phyloP scores from a whole-genome alignment of 2,797 vertebrate species.

The Eutrigla gurnardus region DNA sequence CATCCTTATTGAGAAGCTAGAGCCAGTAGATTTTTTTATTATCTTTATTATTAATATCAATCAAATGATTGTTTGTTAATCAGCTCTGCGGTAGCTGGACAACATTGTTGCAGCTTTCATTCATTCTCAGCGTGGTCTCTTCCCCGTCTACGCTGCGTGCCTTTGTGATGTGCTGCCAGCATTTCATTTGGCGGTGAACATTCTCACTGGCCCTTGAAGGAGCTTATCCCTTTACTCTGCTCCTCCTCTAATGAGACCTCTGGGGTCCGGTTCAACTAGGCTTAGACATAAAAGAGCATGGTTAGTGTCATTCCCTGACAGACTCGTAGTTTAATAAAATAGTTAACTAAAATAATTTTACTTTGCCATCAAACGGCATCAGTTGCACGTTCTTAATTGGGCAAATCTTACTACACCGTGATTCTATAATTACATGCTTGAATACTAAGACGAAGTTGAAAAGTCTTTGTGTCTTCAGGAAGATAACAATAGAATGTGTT shows the following conservation, averaged over 20 bases:
- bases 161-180: conserved; percentile 66
- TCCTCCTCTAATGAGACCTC: conserved; percentile 79
- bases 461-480: conserved; percentile 37
- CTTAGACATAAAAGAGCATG: conserved; percentile 63
- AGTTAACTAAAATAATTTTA: conserved; percentile 13
- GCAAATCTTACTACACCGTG: conserved; percentile 26
- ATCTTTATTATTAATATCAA: not conserved
- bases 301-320: conserved; percentile 55
- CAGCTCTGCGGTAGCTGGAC: conserved; percentile 19
- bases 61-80: conserved; percentile 1
- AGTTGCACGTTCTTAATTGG: conserved; percentile 42
- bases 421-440: conserved; percentile 62
- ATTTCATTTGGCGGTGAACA: conserved; percentile 53
- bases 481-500: conserved; percentile 59
- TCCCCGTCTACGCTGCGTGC: conserved; percentile 13
- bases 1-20: not conserved
- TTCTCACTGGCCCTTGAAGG: conserved; percentile 75
- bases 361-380: conserved; percentile 35
- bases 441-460: conserved; percentile 48
- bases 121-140: conserved; percentile 23
- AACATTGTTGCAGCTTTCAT: conserved; percentile 7
- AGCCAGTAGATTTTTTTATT: not conserved
- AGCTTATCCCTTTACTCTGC: conserved; percentile 61
- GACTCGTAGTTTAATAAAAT: conserved; percentile 32
- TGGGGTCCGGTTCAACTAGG: conserved; percentile 62